These are phyloP conservation scores for Rhagonycha lutea DNA, from an alignment of 2,888 invertebrate genomes.

Conservation along the genomic window DNA sequence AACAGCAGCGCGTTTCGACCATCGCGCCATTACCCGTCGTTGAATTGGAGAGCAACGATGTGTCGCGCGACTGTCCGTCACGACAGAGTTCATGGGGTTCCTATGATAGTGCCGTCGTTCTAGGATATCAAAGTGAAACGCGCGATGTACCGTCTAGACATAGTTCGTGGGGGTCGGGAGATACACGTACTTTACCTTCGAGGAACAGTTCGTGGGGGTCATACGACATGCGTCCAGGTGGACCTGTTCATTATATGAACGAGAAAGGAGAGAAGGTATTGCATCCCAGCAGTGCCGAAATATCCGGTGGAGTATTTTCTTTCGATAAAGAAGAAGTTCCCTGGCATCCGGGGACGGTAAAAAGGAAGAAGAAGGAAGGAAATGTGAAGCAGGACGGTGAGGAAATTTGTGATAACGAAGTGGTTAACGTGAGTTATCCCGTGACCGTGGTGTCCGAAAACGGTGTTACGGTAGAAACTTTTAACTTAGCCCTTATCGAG, in stretches of 20 bases:
- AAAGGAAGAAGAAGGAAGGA: conserved; percentile 69
- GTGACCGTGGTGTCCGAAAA: conserved; percentile 21
- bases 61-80: conserved; percentile 60
- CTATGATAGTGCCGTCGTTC: conserved; percentile 75
- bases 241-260: conserved; percentile 45
- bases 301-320: conserved; percentile 58
- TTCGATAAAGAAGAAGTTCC: conserved; percentile 66
- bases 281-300: conserved; percentile 36
- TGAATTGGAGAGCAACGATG: conserved; percentile 35
- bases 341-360: conserved; percentile 72
- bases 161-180: conserved; percentile 83
- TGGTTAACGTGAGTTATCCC: not conserved
- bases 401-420: conserved; percentile 3
- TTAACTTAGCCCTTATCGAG: conserved; percentile 42
- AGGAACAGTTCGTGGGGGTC: conserved; percentile 75
- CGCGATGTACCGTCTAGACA: conserved; percentile 72
- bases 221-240: conserved; percentile 64
- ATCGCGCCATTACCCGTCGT: conserved; percentile 47
- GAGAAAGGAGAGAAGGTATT: conserved; percentile 46
- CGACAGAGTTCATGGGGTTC: conserved; percentile 80
- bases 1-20: conserved; percentile 50
- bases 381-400: conserved; percentile 56
- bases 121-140: conserved; percentile 59
- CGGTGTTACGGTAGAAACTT: conserved; percentile 40
- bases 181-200: conserved; percentile 66